These are phyloP conservation scores for Coleophora flavipennella DNA, from an alignment of 2,888 invertebrate genomes.

Conservation along the genomic window DNA sequence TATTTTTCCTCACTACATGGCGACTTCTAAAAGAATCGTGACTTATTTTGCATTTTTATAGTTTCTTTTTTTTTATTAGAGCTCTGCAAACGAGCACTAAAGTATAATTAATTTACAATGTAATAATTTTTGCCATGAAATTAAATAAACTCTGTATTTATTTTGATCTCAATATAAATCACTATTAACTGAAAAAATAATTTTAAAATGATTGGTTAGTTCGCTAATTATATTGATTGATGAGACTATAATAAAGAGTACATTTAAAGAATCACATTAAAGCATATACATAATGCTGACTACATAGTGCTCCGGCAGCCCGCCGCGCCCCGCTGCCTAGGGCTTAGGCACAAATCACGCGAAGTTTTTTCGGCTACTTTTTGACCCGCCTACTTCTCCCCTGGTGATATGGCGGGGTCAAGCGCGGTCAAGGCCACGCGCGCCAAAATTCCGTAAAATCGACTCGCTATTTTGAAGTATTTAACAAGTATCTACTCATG, in stretches of 20 bases:
- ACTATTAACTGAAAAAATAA: slow-evolving; percentile 66
- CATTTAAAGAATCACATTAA: slow-evolving; percentile 74
- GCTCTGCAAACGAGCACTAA: slow-evolving; percentile 61
- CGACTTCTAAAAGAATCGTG: slow-evolving; percentile 74
- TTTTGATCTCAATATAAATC: slow-evolving; percentile 69
- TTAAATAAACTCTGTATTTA: slow-evolving; percentile 72
- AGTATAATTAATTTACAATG: slow-evolving; percentile 67
- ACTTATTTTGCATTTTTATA: slow-evolving; percentile 71
- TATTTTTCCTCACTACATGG: slow-evolving; percentile 75
- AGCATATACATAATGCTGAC: slow-evolving; percentile 74
- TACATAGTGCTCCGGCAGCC: slow-evolving; percentile 69
- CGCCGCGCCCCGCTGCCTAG: slow-evolving; percentile 36
- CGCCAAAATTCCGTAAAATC: too few relatives aligned
- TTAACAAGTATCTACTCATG: too few relatives aligned
- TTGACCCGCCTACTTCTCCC: too few relatives aligned
- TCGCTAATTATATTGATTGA: slow-evolving; percentile 68
- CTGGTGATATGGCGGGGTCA: too few relatives aligned
- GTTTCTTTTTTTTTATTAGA: slow-evolving; percentile 61
- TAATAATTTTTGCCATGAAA: slow-evolving; percentile 62
- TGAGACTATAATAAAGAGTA: slow-evolving; percentile 72
- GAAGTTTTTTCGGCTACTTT: too few relatives aligned
- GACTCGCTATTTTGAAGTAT: too few relatives aligned
- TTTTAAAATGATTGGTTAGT: slow-evolving; percentile 65
- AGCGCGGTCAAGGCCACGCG: too few relatives aligned
- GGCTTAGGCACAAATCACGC: too few relatives aligned